A percentile compares a stretch with the other conserved stretches of the same genome.
Evolutionary conservation across 2,888 invertebrate genomes (phyloP).

Genomic region (Ectemnius lituratus): DNA sequence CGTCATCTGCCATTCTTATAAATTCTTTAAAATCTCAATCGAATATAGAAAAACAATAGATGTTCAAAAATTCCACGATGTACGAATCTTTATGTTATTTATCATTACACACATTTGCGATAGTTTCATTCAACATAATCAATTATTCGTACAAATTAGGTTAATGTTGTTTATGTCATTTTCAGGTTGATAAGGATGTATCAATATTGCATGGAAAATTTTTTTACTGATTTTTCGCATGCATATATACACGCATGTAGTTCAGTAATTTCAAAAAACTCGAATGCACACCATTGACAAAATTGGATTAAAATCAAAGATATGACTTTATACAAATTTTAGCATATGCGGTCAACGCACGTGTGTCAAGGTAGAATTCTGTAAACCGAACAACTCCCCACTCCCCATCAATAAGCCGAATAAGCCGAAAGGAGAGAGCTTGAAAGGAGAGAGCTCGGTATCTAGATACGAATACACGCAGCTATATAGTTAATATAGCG

Average conservation of each 20-base stretch:
- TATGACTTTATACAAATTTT: background rate
- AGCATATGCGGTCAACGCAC: background rate
- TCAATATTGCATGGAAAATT: background rate
- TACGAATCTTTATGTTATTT: too few relatives aligned
- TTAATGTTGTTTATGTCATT: constrained; percentile 48
- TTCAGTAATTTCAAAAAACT: too few relatives aligned
- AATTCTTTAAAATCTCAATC: constrained; percentile 76
- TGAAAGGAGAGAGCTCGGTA: background rate
- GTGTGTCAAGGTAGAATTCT: constrained; percentile 1
- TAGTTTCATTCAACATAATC: too few relatives aligned
- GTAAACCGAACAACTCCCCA: background rate
- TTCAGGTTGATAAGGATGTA: background rate
- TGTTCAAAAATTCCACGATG: too few relatives aligned
- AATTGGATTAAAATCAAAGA: constrained; percentile 2
- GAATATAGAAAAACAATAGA: background rate
- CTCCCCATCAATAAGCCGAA: constrained; percentile 1
- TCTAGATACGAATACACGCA: too few relatives aligned
- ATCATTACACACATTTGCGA: too few relatives aligned
- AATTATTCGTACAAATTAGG: constrained; percentile 26
- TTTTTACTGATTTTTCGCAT: background rate
- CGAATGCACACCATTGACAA: background rate
- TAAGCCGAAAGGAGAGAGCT: background rate
- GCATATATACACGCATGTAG: background rate
- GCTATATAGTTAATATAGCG: too few relatives aligned
- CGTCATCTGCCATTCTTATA: constrained; percentile 92